phyloP scores from a whole-genome alignment of 1,140 invertebrate species.

The Apis dorsata region DNA sequence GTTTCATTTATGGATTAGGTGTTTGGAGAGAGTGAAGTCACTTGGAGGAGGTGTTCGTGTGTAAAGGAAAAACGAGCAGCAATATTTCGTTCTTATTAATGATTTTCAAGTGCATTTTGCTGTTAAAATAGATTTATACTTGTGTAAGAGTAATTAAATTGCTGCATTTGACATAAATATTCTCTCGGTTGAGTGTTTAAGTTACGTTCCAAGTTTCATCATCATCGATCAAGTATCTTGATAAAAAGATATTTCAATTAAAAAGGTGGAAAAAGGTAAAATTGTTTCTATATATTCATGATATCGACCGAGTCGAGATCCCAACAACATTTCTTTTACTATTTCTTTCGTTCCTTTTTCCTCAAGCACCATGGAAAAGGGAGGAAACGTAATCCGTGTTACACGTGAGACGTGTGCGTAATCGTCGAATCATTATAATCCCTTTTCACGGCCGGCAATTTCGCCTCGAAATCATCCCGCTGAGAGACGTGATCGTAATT shows the following conservation, averaged over 20 bases:
- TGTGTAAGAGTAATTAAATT: no score
- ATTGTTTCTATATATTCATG: neutral
- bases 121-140: no score
- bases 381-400: constrained; percentile 19
- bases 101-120: no score
- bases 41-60: no score
- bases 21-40: neutral
- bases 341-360: no score
- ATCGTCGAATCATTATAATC: constrained; percentile 68
- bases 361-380: constrained; percentile 12
- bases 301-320: neutral
- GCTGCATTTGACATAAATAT: no score
- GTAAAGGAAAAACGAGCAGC: no score
- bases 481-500: constrained; percentile 64
- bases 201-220: no score
- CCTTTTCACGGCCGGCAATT: constrained; percentile 47
- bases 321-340: neutral
- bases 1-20: neutral
- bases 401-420: constrained; percentile 61
- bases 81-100: no score
- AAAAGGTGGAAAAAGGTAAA: neutral
- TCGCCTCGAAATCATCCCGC: constrained; percentile 69
- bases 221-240: no score
- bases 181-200: no score
- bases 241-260: no score